These are phyloP conservation scores for Nebria brevicollis DNA, from an alignment of 2,888 invertebrate genomes.

Conservation along the genomic window DNA sequence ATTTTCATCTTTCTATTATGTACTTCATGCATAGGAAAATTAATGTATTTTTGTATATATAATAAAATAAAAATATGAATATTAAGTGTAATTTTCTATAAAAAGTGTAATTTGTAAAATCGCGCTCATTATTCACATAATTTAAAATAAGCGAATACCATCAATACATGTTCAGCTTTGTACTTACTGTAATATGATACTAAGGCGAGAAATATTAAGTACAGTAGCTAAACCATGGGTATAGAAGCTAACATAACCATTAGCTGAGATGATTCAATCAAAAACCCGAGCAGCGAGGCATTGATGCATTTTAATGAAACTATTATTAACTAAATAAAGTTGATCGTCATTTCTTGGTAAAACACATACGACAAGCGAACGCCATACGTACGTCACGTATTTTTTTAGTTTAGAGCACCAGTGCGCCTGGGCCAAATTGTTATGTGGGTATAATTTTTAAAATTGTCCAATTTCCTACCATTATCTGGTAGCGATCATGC, in stretches of 20 bases:
- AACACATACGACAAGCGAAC: constrained; percentile 28
- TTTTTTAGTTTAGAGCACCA: neutral
- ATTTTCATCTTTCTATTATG: too few relatives aligned
- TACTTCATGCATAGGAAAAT: too few relatives aligned
- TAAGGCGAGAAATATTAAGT: neutral
- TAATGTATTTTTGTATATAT: too few relatives aligned
- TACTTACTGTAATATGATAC: neutral
- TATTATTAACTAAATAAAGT: neutral
- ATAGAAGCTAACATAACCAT: neutral
- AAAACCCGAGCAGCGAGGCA: neutral
- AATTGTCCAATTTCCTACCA: constrained; percentile 48
- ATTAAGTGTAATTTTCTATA: too few relatives aligned
- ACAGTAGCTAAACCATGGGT: neutral
- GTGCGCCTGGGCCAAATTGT: constrained; percentile 36
- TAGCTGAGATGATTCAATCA: neutral
- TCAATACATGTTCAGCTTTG: too few relatives aligned
- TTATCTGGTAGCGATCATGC: constrained; percentile 43
- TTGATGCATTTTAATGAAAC: neutral
- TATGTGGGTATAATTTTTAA: constrained; percentile 45
- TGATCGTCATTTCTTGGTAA: constrained; percentile 6
- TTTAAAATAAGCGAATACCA: too few relatives aligned
- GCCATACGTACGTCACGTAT: constrained; percentile 36
- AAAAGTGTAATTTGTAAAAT: too few relatives aligned
- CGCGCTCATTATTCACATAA: too few relatives aligned
- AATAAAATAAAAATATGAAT: too few relatives aligned